phyloP scores from a whole-genome alignment of 2,888 invertebrate genomes.

The Euplagia quadripunctaria region DNA sequence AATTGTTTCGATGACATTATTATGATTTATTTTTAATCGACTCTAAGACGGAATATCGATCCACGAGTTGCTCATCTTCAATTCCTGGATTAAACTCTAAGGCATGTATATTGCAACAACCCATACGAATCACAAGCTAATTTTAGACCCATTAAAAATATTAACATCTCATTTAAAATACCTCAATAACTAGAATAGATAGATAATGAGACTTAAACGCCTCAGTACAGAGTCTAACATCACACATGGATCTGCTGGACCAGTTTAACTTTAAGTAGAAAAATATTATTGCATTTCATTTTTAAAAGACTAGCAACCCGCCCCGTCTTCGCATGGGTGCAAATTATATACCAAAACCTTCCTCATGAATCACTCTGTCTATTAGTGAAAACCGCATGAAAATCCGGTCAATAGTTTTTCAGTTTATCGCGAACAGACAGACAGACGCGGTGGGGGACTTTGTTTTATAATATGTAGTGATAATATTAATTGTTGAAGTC shows the following conservation, averaged over 20 bases:
- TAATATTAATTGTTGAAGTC: not conserved
- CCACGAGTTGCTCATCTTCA: not conserved
- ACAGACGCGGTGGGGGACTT: no score
- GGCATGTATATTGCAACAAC: not conserved
- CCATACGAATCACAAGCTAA: not conserved
- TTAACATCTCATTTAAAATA: no score
- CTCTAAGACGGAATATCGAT: not conserved
- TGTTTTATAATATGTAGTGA: no score
- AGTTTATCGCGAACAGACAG: no score
- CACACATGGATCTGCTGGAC: not conserved
- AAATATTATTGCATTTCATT: not conserved
- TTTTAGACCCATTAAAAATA: no score
- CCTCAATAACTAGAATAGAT: not conserved
- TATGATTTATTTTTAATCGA: not conserved
- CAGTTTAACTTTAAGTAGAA: not conserved
- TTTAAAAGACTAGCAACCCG: no score
- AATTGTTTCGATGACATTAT: slow-evolving; percentile 19
- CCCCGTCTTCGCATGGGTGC: no score
- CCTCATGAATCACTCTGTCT: no score
- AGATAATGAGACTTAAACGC: not conserved
- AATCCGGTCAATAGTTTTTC: no score
- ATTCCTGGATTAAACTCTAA: not conserved
- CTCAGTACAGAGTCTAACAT: not conserved
- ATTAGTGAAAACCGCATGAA: no score
- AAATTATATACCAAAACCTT: no score